These are phyloP conservation scores for Colletes latitarsis DNA, from an alignment of 1,140 invertebrate genomes.

Conservation along the genomic window DNA sequence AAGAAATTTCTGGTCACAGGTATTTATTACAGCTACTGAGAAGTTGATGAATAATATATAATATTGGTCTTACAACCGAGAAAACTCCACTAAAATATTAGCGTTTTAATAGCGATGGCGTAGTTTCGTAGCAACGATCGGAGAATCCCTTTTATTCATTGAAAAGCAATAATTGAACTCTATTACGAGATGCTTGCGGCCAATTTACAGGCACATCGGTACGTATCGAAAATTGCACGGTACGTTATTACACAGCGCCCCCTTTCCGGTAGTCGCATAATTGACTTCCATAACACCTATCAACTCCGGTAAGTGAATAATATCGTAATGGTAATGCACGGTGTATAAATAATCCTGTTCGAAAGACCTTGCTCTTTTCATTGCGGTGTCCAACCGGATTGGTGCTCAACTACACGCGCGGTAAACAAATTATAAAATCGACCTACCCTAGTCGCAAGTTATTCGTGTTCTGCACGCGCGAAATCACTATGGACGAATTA, in stretches of 20 bases:
- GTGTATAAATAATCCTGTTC: slow-evolving; percentile 11
- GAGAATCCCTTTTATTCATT: neutral
- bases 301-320: slow-evolving; percentile 21
- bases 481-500: too few species aligned
- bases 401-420: neutral
- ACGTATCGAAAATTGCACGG: neutral
- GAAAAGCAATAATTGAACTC: neutral
- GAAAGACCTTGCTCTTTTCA: neutral
- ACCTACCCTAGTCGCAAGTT: neutral
- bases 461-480: too few species aligned
- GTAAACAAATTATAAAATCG: neutral
- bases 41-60: too few species aligned
- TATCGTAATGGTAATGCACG: slow-evolving; percentile 20
- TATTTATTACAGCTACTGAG: too few species aligned
- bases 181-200: neutral
- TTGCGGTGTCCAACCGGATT: neutral
- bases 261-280: slow-evolving; percentile 23
- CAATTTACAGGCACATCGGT: slow-evolving; percentile 10
- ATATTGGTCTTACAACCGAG: too few species aligned
- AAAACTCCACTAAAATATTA: neutral
- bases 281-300: slow-evolving; percentile 4
- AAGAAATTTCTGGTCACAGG: too few species aligned
- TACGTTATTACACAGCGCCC: slow-evolving; percentile 8
- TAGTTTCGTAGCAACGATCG: neutral
- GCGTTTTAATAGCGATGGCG: neutral